phyloP scores from a whole-genome alignment of 2,113 vertebrate genomes.

The Apus apus region DNA sequence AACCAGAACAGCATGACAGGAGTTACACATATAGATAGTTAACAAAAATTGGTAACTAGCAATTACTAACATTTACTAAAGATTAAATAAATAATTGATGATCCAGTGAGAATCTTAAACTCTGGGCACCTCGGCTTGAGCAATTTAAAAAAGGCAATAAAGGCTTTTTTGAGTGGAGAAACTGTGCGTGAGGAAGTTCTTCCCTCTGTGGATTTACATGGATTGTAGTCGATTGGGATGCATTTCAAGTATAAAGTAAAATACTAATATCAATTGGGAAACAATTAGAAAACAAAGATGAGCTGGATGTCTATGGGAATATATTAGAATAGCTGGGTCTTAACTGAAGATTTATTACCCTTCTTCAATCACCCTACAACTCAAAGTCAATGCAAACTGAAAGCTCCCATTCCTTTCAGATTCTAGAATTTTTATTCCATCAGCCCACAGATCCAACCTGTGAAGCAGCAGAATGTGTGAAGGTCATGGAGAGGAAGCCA shows the following conservation, averaged over 20 bases:
- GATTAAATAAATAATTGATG: background rate
- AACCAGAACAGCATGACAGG: background rate
- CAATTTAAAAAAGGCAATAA: background rate
- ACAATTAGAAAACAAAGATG: background rate
- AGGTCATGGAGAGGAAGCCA: background rate
- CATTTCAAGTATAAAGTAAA: background rate
- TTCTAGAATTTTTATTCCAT: background rate
- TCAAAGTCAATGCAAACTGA: background rate
- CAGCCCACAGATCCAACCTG: background rate
- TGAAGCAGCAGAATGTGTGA: background rate
- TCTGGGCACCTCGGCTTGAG: background rate
- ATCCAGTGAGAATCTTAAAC: background rate
- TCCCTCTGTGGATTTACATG: background rate
- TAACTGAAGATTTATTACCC: background rate
- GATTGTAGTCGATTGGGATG: background rate
- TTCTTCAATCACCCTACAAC: background rate
- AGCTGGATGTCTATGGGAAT: background rate
- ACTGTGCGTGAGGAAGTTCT: accelerated
- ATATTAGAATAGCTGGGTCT: background rate
- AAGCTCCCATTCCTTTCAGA: background rate
- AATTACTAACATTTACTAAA: background rate
- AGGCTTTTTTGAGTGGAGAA: background rate
- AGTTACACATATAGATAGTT: background rate
- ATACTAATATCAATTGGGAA: background rate
- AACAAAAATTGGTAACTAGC: background rate